These are phyloP conservation scores for Trichogramma pretiosum DNA, from an alignment of 1,140 invertebrate species.

Conservation along the genomic window DNA sequence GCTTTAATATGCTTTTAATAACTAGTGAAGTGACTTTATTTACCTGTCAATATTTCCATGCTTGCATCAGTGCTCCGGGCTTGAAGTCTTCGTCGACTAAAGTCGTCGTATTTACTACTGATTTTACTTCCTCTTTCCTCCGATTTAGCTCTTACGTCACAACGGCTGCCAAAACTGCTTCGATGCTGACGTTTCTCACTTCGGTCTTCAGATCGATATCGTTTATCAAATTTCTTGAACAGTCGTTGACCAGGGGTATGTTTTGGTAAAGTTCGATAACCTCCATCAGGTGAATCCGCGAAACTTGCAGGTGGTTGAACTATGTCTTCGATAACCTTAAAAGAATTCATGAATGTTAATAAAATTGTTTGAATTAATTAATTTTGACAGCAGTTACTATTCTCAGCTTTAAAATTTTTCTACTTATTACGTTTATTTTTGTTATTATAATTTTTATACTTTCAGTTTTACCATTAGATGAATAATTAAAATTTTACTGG, in stretches of 20 bases:
- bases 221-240: constrained; percentile 73
- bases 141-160: constrained; percentile 68
- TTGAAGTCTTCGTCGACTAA: constrained; percentile 53
- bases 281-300: constrained; percentile 69
- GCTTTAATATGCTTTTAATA: no score
- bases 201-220: constrained; percentile 73
- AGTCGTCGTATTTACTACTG: constrained; percentile 47
- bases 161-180: constrained; percentile 52
- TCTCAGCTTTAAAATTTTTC: no score
- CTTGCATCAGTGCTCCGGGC: constrained; percentile 63
- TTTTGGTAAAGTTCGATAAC: constrained; percentile 33
- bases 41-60: constrained; percentile 61
- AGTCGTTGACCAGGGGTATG: constrained; percentile 47
- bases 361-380: no score
- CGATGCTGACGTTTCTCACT: constrained; percentile 53
- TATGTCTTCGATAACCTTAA: constrained; percentile 58
- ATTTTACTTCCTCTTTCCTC: constrained; percentile 58
- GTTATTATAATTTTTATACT: no score
- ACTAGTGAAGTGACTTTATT: no score
- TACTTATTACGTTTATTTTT: no score
- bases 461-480: no score
- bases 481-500: no score
- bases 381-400: no score
- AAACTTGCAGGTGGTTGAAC: constrained; percentile 79
- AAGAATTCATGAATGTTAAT: no score